Percentiles rank a stretch among this genome's conserved stretches.
Evolutionary conservation across 2,888 invertebrate genomes (phyloP).

Genomic region (Athripsodes cinereus): DNA sequence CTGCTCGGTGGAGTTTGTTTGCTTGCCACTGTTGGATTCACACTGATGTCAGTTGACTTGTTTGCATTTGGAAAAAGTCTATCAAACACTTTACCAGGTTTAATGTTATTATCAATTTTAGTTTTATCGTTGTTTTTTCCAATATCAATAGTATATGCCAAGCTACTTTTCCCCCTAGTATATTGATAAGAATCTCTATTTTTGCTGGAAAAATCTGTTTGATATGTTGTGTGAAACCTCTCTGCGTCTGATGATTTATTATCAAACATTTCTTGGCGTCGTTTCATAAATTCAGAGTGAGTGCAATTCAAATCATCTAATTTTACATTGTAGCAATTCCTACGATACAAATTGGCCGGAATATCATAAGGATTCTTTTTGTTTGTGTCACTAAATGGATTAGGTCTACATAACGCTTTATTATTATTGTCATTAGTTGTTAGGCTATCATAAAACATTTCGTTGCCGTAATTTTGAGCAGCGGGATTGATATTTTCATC

Average conservation of each 20-base stretch:
- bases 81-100: slow-evolving; percentile 40
- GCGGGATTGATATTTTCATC: slow-evolving; percentile 33
- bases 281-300: slow-evolving; percentile 34
- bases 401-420: slow-evolving; percentile 29
- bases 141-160: slow-evolving; percentile 41
- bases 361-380: slow-evolving; percentile 50
- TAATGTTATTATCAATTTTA: slow-evolving; percentile 9
- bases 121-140: slow-evolving; percentile 14
- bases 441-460: slow-evolving; percentile 42
- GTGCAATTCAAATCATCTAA: slow-evolving; percentile 39
- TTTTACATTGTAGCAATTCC: slow-evolving; percentile 24
- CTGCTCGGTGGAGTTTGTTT: slow-evolving; percentile 29
- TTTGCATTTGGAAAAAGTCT: slow-evolving; percentile 38
- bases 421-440: slow-evolving; percentile 36
- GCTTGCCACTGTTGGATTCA: neutral
- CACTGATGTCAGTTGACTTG: slow-evolving; percentile 30
- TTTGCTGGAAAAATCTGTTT: slow-evolving; percentile 6
- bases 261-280: slow-evolving; percentile 24
- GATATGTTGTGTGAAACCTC: neutral
- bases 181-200: slow-evolving; percentile 3
- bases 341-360: slow-evolving; percentile 46
- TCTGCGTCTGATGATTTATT: slow-evolving; percentile 9
- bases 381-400: slow-evolving; percentile 24
- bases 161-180: slow-evolving; percentile 16
- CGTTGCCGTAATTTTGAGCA: slow-evolving; percentile 33